phyloP scores from a whole-genome alignment of 2,113 vertebrate species.

The Addax nasomaculatus region DNA sequence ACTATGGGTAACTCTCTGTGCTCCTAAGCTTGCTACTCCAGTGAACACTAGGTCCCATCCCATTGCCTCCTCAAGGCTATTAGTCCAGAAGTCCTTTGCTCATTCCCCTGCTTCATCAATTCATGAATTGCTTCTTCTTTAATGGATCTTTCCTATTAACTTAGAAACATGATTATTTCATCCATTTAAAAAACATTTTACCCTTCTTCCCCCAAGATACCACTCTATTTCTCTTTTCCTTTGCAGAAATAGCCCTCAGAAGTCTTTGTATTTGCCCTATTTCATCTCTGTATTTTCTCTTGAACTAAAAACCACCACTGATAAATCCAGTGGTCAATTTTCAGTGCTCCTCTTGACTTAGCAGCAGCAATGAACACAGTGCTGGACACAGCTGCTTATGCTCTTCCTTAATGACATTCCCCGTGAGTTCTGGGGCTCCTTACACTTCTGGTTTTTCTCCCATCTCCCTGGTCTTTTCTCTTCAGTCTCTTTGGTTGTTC shows the following conservation, averaged over 20 bases:
- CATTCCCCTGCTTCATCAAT: background rate
- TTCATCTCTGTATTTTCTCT: background rate
- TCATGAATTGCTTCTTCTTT: background rate
- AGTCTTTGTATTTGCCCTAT: background rate
- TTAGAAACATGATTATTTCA: conserved; percentile 10
- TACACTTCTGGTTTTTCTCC: background rate
- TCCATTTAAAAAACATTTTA: background rate
- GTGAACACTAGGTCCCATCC: background rate
- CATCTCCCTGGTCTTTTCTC: background rate
- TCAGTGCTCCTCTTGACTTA: background rate
- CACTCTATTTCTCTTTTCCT: background rate
- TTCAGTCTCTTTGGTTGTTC: background rate
- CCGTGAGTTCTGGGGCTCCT: background rate
- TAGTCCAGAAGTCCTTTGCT: background rate
- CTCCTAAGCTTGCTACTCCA: background rate
- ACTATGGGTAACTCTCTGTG: background rate
- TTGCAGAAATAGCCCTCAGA: background rate
- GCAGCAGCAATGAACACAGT: background rate
- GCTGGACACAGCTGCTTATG: background rate
- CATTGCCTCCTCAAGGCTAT: background rate
- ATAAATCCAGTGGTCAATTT: background rate
- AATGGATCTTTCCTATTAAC: background rate
- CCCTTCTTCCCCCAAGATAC: background rate
- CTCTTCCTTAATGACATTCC: background rate
- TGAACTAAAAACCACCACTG: background rate